phyloP scores from a whole-genome alignment of 1,140 invertebrate species.

The Papilio glaucus region DNA sequence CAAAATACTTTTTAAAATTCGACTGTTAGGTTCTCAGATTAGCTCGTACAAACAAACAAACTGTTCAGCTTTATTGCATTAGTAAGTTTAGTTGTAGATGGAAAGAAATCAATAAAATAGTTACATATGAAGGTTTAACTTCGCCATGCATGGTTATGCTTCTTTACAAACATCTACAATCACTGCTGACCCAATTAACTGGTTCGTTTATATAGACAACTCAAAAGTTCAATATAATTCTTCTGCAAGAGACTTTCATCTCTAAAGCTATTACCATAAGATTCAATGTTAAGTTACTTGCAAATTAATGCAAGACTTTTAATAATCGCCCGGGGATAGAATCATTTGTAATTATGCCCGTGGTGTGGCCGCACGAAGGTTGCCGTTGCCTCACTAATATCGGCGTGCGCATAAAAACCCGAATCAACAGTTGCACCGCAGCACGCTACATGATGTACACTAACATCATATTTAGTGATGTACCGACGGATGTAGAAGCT shows the following conservation, averaged over 20 bases:
- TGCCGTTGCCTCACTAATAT: background rate
- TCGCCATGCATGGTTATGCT: too few relatives aligned
- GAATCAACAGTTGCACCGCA: background rate
- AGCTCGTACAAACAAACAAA: too few relatives aligned
- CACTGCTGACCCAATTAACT: slow-evolving; percentile 17
- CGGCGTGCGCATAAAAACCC: background rate
- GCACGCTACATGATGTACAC: background rate
- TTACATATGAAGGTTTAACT: too few relatives aligned
- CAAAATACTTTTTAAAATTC: too few relatives aligned
- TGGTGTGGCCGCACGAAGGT: slow-evolving; percentile 29
- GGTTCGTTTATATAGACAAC: background rate
- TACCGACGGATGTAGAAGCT: background rate
- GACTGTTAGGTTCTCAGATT: too few relatives aligned
- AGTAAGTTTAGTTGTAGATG: too few relatives aligned
- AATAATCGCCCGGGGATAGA: slow-evolving; percentile 42
- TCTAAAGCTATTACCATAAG: background rate
- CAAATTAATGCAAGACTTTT: background rate
- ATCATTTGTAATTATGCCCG: slow-evolving; percentile 43
- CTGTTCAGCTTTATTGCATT: too few relatives aligned
- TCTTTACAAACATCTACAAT: too few relatives aligned
- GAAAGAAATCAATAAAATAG: too few relatives aligned
- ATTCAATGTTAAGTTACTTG: background rate
- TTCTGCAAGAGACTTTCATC: slow-evolving; percentile 13
- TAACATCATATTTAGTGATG: slow-evolving; percentile 26
- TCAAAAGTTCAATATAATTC: slow-evolving; percentile 9